Base-by-base conservation (phyloP, 2,113 vertebrate species). In the Hydropotes inermis region DNA sequence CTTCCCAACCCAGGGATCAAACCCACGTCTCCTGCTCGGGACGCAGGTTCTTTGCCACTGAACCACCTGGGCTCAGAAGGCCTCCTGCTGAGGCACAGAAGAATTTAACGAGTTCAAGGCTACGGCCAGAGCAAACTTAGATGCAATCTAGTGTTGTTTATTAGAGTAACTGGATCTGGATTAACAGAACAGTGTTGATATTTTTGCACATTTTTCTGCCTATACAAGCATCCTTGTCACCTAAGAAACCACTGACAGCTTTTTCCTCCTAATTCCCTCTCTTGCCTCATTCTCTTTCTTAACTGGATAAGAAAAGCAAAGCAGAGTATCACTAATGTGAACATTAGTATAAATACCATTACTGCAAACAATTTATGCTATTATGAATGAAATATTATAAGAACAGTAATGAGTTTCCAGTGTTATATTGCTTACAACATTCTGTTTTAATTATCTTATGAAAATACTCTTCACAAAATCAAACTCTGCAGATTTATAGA, bases 131-230 rank as follows among this genome's bases (percentile, higher is more conserved):
- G 61, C 9, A 83, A 61, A 87, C 25, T 83, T 14, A 95, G 47
- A 91, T 19, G 14, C 7, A 39, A 60, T 52, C 67, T 23, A 39
- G 19, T 15, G 7, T 9, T 9, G 14, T 50, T 64, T 64, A n/a
- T 50, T 87, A 57, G 98, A 97, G 76, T 92, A 97, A 98, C 57
- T 95, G 95, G 25, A 50, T 67, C 25, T 67, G n/a, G 61, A 81
- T 30, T 27, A 58, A 14, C 39, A 87, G 84, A 92, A 58, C 36
- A 70, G 55, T 19, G 25, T 17, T 27, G 2, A 52, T 8, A 3
- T 79, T 87, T 52, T 11, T 84, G 43, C 43, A 61, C 39, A 47
- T 6, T 78, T 23, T 15, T 39, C 87, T 87, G 45, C 30, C 81
- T 94, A 39, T 76, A 79, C 78, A 50, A 78, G 87, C 17, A 70